phyloP scores from a whole-genome alignment of 1,140 invertebrate species.

The Daktulosphaira vitifoliae region DNA sequence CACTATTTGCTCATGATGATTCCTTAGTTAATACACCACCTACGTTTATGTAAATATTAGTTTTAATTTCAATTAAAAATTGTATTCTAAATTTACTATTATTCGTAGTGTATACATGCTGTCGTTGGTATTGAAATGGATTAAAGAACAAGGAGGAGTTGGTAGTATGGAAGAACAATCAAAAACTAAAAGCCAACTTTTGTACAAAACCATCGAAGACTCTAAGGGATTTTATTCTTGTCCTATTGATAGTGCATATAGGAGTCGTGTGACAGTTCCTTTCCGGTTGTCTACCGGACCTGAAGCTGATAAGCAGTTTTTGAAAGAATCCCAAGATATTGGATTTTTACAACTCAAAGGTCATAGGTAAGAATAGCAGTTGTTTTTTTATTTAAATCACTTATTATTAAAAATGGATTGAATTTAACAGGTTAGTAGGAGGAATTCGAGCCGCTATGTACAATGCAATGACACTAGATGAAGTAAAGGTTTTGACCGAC shows the following conservation, averaged over 20 bases:
- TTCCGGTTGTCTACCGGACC: slow-evolving; percentile 73
- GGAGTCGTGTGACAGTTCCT: slow-evolving; percentile 85
- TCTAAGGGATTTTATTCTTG: slow-evolving; percentile 85
- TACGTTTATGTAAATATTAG: slow-evolving; percentile 72
- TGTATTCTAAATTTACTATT: not conserved
- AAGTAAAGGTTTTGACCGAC: slow-evolving; percentile 61
- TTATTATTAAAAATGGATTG: not conserved
- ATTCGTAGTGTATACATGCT: slow-evolving; percentile 79
- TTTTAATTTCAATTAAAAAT: not conserved
- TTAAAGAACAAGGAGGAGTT: slow-evolving; percentile 76
- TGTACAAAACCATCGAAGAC: slow-evolving; percentile 77
- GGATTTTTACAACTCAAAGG: slow-evolving; percentile 89
- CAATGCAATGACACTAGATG: slow-evolving; percentile 78
- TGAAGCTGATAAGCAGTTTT: slow-evolving; percentile 79
- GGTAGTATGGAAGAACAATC: slow-evolving; percentile 66
- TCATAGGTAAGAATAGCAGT: slow-evolving; percentile 57
- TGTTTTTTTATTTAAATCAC: not conserved
- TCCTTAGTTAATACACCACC: slow-evolving; percentile 94
- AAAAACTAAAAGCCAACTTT: slow-evolving; percentile 60
- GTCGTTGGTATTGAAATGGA: slow-evolving; percentile 84
- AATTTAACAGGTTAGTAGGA: slow-evolving; percentile 66
- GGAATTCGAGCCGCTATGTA: slow-evolving; percentile 91
- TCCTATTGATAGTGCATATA: slow-evolving; percentile 54
- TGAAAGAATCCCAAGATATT: slow-evolving; percentile 64
- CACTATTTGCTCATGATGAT: slow-evolving; percentile 69